Base-by-base conservation (phyloP, 2,888 invertebrate genomes). In the Acleris emargana region DNA sequence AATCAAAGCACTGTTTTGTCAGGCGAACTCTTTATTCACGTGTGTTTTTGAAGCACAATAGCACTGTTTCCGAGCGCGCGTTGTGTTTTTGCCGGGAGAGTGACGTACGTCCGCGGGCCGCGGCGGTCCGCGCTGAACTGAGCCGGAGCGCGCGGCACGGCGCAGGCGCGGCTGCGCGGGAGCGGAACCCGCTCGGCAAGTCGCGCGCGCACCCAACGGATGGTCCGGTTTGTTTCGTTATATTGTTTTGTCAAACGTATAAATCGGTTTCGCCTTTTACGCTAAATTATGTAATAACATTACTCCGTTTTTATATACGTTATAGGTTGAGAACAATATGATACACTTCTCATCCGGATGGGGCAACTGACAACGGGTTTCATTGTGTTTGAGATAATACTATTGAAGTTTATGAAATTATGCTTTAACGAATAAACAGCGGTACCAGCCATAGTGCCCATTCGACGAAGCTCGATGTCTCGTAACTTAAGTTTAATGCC, bases 151-250 rank as follows among this genome's bases (percentile, higher is more conserved):
- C 60, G 62, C 38, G 68, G 54, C 51, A 63, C 38, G 69, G 54
- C 51, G 61, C 54, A 13, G 25, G 64, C 58, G 64, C 47, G 32
- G 57, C 50, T 13, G 50, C 45, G 64, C 62, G 58, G 51, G 55
- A 53, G 58, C 45, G 58, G 62, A 67, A 71, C 70, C 55, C 55
- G 70, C 70, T 55, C 71, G 86, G 86, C 79, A 77, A 79, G 86
- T 88, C 76, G 86, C 83, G 75, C 74, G 84, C 87, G 86, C 84
- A 76, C 76, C 77, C 82, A 83, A 82, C 86, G 82, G 86, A 88
- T 86, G 83, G 89, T 85, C 91, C 91, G 91, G 91, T 90, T 90
- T 78, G 79, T 83, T 82, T 83, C 81, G 80, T 81, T 67, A 70
- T 67, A 70, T 67, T 69, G 70, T 69, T 88, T 88, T 88, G 87